A percentile compares a stretch with the other conserved stretches of the same genome.
Conservation (phyloP, 2,888 invertebrate genomes). For the Osmoderma eremita region DNA sequence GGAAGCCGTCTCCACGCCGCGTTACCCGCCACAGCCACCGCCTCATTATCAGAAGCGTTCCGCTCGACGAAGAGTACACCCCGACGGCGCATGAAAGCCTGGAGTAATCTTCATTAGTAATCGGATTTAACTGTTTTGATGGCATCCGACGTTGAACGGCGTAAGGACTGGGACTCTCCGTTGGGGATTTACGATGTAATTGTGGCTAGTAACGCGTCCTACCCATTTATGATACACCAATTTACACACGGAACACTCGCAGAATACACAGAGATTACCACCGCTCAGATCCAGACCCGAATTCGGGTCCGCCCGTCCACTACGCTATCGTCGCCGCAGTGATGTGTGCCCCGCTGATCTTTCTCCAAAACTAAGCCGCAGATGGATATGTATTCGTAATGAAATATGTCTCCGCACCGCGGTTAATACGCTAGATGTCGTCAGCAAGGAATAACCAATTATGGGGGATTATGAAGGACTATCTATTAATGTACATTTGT, state of each 20-base stretch:
- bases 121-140: slow-evolving; percentile 38
- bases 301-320: neutral
- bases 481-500: slow-evolving; percentile 22
- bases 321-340: slow-evolving; percentile 3
- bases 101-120: slow-evolving; percentile 38
- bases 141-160: slow-evolving; percentile 31
- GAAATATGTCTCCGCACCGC: slow-evolving; percentile 27
- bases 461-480: slow-evolving; percentile 21
- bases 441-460: slow-evolving; percentile 32
- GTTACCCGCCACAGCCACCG: slow-evolving; percentile 1
- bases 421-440: slow-evolving; percentile 28
- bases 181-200: slow-evolving; percentile 36
- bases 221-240: slow-evolving; percentile 38
- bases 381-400: slow-evolving; percentile 34
- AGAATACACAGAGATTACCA: slow-evolving; percentile 33
- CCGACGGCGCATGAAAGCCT: slow-evolving; percentile 25
- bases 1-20: neutral
- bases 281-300: slow-evolving; percentile 28
- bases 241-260: slow-evolving; percentile 33
- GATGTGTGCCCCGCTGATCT: slow-evolving; percentile 20
- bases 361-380: slow-evolving; percentile 30
- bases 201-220: slow-evolving; percentile 37
- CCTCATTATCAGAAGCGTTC: slow-evolving; percentile 27
- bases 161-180: slow-evolving; percentile 19
- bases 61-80: slow-evolving; percentile 22